Evolutionary conservation across 2,113 vertebrate genomes (phyloP).

Genomic region (Burhinus bistriatus): DNA sequence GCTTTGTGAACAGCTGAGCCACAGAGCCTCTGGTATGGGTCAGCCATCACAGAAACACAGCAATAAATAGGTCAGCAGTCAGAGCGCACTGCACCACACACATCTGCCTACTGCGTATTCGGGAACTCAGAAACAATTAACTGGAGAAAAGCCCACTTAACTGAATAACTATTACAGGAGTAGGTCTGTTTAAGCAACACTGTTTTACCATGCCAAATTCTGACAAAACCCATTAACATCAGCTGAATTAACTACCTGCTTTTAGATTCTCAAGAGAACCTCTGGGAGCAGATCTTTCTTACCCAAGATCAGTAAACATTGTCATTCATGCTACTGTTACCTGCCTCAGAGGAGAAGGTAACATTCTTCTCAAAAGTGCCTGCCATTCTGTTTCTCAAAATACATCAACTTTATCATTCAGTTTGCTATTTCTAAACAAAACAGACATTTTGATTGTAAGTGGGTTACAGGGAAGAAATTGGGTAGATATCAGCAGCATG

Average conservation of each 20-base stretch:
- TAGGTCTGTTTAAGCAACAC: background rate
- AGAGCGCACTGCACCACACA: background rate
- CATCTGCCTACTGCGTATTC: background rate
- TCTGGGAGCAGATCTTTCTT: slow-evolving; percentile 31
- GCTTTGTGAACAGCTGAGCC: background rate
- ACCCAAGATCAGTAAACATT: slow-evolving; percentile 10
- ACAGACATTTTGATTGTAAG: slow-evolving; percentile 2
- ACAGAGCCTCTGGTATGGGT: background rate
- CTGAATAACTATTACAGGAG: background rate
- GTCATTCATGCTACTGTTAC: slow-evolving; percentile 12
- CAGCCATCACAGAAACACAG: background rate
- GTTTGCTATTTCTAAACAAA: slow-evolving; percentile 38
- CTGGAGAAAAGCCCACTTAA: background rate
- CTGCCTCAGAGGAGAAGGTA: background rate
- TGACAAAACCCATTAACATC: slow-evolving; percentile 22
- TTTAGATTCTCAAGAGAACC: background rate
- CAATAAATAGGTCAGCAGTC: background rate
- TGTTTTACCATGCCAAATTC: background rate
- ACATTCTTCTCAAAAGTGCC: background rate
- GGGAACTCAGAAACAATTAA: background rate
- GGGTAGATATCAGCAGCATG: background rate
- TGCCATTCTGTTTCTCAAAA: slow-evolving; percentile 19
- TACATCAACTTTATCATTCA: background rate
- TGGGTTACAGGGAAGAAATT: background rate
- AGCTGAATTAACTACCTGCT: slow-evolving; percentile 23